Base-by-base conservation (phyloP, 1,140 invertebrate genomes). In the Plutomurus gul region DNA sequence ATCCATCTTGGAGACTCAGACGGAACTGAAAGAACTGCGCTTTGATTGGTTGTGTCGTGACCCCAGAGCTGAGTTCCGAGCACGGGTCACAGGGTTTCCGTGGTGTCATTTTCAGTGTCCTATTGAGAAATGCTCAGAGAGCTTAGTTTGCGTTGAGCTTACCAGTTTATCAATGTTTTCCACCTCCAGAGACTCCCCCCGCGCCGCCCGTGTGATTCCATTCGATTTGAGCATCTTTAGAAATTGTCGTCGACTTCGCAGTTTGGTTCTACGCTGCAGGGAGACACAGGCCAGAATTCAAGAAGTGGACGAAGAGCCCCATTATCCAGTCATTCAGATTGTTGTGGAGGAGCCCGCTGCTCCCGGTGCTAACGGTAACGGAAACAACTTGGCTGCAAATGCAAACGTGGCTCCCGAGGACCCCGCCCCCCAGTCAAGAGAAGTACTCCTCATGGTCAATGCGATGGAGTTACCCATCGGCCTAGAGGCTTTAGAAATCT, bases 1-100 rank as follows among this genome's bases (percentile, higher is more conserved):
- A 72, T 56, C 51, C 1, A 51, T 82, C 27, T 46, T 82, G 20
- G 75, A 82, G 39, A 75, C 40, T 70, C 78, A 80, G 43, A 75
- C 22, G 11, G 22, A 49, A 27, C 27, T 82, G 47, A 27, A 72
- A n/a, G 81, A 82, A 33, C 70, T 82, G 13, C 47, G 78, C 3
- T 82, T 82, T 65, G 78, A 82, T 46, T 82, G 81, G 81, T 47
- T 79, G 18, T 65, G 72, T 25, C 49, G 56, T 39, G 73, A 81
- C 30, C 71, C 72, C 13, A 49, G 65, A 25, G 70, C 49, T 33
- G 75, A 77, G 22, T 70, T 76, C 18, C 16, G 74, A 46, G 74
- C 40, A 25, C 39, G 73, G 60, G 47, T 80, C 33, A 39, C 71
- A 6, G 78, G 81, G 8, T 80, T 82, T 56, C 81, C 81, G n/a